These are phyloP conservation scores for Amphilophus citrinellus DNA, from an alignment of 2,113 vertebrate species.

Conservation along the genomic window DNA sequence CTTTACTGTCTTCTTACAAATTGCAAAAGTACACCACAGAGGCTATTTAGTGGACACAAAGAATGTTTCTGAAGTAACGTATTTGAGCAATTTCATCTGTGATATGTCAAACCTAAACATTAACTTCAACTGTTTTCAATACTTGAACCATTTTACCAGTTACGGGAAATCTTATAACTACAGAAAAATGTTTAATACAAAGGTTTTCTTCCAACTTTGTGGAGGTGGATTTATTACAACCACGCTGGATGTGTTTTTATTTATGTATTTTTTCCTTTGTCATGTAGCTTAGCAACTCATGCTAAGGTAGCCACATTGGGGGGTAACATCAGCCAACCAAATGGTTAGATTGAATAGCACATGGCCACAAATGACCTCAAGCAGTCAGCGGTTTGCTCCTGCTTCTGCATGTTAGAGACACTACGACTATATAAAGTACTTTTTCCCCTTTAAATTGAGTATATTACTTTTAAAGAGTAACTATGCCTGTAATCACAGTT, in stretches of 20 bases:
- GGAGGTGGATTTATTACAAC: not conserved
- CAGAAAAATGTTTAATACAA: not conserved
- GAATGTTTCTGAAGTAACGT: not conserved
- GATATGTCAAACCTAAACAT: not conserved
- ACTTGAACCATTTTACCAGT: not conserved
- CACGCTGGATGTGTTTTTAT: not conserved
- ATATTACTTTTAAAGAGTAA: not conserved
- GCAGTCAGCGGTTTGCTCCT: not conserved
- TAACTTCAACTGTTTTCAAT: not conserved
- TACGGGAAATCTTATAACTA: not conserved
- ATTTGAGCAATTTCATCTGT: not conserved
- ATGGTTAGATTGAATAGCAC: not conserved
- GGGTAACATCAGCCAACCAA: not conserved
- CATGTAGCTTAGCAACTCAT: not conserved
- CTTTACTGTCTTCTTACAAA: not conserved
- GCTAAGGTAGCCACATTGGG: not conserved
- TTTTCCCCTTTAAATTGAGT: not conserved
- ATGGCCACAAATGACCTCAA: not conserved
- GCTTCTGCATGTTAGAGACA: not conserved
- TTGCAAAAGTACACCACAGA: not conserved
- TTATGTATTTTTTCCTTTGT: not conserved
- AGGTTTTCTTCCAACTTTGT: not conserved
- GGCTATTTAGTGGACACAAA: not conserved
- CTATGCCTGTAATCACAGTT: not conserved
- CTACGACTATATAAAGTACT: not conserved